Base-by-base conservation (phyloP, 1,140 invertebrate species). In the Trichonephila clavipes region DNA sequence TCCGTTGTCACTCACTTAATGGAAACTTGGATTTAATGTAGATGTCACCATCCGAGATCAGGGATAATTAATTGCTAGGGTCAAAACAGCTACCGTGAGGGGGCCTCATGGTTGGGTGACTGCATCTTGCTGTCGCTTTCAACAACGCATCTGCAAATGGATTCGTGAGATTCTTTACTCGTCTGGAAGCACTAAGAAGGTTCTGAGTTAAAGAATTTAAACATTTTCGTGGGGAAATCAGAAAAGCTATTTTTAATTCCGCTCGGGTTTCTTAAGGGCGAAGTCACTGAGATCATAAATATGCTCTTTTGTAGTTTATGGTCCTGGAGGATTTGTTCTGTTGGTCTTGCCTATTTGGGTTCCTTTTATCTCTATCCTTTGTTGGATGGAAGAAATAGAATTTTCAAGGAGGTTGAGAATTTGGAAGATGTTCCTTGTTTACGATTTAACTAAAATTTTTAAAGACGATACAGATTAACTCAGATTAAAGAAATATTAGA, bases 41-140 rank as follows among this genome's bases (percentile, higher is more conserved):
- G 89, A 81, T 61, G 89, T 81, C 61, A 66, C 59, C 62, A 51
- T 14, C 51, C 61, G 40, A 64, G 85, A 87, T 77, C 89, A 61
- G 72, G 72, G 77, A 77, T 90, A 90, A 90, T 90, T 90, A 90
- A 90, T 90, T 81, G 82, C 89, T 64, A 10, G 89, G 89, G 89
- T 90, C 89, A 90, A 28, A 61, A 77, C 34, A 69, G 88, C 40
- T 61, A 44, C 66, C 59, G 14, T 89, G 51, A 69, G 61, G 19
- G 28, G 51, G 85, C 85, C 34, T 61, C 85, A 77, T 34, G 88
- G n/a, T 89, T 72, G 34, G 64, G 8, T 72, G 66, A 40, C 66
- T 77, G 21, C 66, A 89, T 72, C 64, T 28, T 40, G 88, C 64
- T 87, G 24, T 87, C 85, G 58, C 19, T 4, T 87, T 87, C 85